These are phyloP conservation scores for Palaemon carinicauda DNA, from an alignment of 1,140 invertebrate species.

Conservation along the genomic window DNA sequence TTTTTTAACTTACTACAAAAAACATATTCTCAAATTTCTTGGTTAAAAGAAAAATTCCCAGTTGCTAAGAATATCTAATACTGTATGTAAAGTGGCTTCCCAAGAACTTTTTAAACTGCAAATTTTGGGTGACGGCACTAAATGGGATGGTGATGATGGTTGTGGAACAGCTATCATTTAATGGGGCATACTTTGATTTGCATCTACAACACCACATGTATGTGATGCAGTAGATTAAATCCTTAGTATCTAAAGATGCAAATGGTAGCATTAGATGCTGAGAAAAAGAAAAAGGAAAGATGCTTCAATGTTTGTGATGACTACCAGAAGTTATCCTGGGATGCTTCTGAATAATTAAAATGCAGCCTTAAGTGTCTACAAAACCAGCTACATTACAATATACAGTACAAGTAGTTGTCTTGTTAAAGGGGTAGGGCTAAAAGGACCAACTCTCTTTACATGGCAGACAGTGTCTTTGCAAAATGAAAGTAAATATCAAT, in stretches of 20 bases:
- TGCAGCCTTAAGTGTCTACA: slow-evolving; percentile 7
- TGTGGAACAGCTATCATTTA: neutral
- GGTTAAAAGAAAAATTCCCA: too few species aligned
- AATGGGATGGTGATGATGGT: slow-evolving; percentile 6
- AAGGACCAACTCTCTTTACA: slow-evolving; percentile 26
- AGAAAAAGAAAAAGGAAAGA: slow-evolving; percentile 5
- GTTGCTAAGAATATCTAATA: neutral
- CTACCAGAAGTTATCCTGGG: slow-evolving; percentile 24
- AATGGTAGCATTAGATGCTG: neutral
- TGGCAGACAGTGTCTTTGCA: slow-evolving; percentile 15
- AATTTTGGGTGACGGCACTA: slow-evolving; percentile 20
- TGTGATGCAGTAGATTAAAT: too few species aligned
- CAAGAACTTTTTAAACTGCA: slow-evolving; percentile 19
- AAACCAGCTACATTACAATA: slow-evolving; percentile 42
- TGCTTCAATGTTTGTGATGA: slow-evolving; percentile 27
- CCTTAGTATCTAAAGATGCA: neutral
- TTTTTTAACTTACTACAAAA: too few species aligned
- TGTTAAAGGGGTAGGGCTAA: neutral
- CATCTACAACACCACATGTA: too few species aligned
- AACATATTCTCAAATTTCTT: too few species aligned
- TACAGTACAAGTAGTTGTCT: slow-evolving; percentile 24
- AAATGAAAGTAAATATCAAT: slow-evolving; percentile 18
- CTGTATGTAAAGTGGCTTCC: neutral
- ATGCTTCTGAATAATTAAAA: neutral
- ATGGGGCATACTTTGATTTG: neutral